These are phyloP conservation scores for Atrina japonica DNA, from an alignment of 2,888 invertebrate species.

Conservation along the genomic window DNA sequence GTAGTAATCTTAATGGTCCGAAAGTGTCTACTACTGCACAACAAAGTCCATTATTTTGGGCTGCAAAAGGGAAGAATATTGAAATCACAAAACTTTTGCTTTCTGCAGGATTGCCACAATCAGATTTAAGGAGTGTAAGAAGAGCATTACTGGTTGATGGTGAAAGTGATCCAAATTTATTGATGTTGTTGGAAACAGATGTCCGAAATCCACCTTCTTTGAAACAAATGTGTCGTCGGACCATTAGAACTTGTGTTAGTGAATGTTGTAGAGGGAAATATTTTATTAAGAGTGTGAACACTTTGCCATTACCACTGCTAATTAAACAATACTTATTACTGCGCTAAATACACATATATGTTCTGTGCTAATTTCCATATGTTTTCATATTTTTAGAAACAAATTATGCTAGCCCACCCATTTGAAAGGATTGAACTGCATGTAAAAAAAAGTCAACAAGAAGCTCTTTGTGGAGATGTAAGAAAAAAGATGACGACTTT, in stretches of 20 bases:
- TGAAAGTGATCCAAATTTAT: constrained; percentile 58
- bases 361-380: no score
- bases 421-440: no score
- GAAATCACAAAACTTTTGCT: constrained; percentile 70
- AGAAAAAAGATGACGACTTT: no score
- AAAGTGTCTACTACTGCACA: constrained; percentile 58
- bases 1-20: constrained; percentile 68
- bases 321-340: constrained; percentile 65
- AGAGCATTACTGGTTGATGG: constrained; percentile 62
- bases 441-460: no score
- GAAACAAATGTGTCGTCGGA: constrained; percentile 66
- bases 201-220: constrained; percentile 64
- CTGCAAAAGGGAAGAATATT: constrained; percentile 68
- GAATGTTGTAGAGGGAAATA: constrained; percentile 64
- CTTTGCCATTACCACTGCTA: constrained; percentile 66
- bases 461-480: no score
- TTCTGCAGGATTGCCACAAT: constrained; percentile 64
- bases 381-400: no score
- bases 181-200: constrained; percentile 64
- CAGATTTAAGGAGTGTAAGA: constrained; percentile 67
- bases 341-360: no score
- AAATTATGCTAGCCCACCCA: no score
- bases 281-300: constrained; percentile 62
- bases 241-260: constrained; percentile 61
- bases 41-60: constrained; percentile 72